phyloP scores from a whole-genome alignment of 2,113 vertebrate species.

The Uria aalge region DNA sequence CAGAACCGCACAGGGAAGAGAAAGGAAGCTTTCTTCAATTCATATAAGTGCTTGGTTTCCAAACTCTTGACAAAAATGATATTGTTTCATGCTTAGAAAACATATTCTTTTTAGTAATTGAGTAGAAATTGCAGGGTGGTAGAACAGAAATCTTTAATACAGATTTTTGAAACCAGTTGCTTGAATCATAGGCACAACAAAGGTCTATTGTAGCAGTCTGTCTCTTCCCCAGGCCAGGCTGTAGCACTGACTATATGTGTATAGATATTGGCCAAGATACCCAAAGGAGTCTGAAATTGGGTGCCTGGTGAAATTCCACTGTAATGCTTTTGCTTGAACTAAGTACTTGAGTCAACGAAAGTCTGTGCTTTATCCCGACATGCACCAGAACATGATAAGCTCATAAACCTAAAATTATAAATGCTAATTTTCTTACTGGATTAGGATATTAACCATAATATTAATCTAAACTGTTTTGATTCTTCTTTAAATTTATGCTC shows the following conservation, averaged over 20 bases:
- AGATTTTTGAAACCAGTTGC: background rate
- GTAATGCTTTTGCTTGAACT: background rate
- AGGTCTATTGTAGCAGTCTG: background rate
- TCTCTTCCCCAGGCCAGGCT: background rate
- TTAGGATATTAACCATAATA: background rate
- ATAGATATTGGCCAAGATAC: background rate
- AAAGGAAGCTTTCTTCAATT: slow-evolving; percentile 25
- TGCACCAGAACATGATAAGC: background rate
- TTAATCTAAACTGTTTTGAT: background rate
- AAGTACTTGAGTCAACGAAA: background rate
- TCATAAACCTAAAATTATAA: background rate
- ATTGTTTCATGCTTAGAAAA: slow-evolving; percentile 43
- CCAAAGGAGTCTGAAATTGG: background rate
- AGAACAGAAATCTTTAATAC: slow-evolving; percentile 22
- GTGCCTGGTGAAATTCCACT: background rate
- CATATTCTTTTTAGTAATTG: slow-evolving; percentile 15
- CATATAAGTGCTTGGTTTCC: background rate
- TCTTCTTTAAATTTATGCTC: background rate
- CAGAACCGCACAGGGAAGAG: background rate
- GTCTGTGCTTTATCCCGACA: background rate
- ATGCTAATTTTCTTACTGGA: background rate
- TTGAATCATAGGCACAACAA: background rate
- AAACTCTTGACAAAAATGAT: slow-evolving; percentile 55
- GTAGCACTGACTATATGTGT: background rate
- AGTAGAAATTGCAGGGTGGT: background rate